Evolutionary conservation across 2,888 invertebrate genomes (phyloP), one percentile per base, ranked within the genome.

Genomic region (Bellardia bayeri): DNA sequence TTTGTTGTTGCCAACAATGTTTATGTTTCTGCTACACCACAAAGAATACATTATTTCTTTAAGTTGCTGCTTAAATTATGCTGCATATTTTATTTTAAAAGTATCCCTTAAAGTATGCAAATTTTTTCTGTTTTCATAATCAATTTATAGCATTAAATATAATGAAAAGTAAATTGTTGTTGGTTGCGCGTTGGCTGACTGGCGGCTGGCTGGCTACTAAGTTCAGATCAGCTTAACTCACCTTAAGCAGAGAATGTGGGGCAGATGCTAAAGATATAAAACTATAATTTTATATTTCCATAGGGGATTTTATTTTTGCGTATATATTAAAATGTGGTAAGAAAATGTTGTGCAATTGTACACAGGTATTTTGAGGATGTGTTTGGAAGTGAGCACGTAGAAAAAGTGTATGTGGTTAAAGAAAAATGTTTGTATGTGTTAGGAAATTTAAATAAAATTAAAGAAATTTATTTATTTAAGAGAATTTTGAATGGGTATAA

Each of bases 81-180:
- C 71, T 49, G 30, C 58, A 85, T 68, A 80, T 61, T 78, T 83
- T 64, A 83, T 56, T n/a, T 72, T 58, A 58, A 74, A 69, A 37
- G 40, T 69, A 63, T 72, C 49, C 74, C 78, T 69, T 78, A 86
- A 78, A 86, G 63, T 86, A 86, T 86, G 72, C 78, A 66, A 4
- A 13, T 13, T 58, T 30, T 58, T 78, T 54, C 11, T 11, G 16
- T 58, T 61, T 74, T 64, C 37, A 82, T 82, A 86, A 82, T 74
- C 86, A 86, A 86, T 86, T 82, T 86, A 79, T 74, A n/a, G 75
- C 42, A 75, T 69, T 81, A 85, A 75, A 45, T 71, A 58, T 64
- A 64, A 78, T 71, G 51, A 69, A 82, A 68, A 75, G 61, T 76
- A 71, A 71, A 75, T 37, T 37, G 37, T 76, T 51, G 68, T 40